Base-by-base conservation (phyloP, 2,888 invertebrate species). In the Hyposoter didymator region DNA sequence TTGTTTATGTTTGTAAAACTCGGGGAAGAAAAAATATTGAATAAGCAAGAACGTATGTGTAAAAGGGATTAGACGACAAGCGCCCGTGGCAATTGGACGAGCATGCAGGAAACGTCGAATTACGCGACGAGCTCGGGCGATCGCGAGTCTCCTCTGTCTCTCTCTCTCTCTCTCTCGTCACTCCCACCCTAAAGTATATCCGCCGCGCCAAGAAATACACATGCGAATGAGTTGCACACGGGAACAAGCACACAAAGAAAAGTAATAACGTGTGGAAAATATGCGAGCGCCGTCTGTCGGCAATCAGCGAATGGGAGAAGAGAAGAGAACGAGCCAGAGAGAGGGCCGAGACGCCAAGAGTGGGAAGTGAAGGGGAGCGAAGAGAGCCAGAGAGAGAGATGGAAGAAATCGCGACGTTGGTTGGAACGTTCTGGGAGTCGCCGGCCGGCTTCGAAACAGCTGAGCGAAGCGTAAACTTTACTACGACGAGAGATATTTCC, bases 371-470 rank as follows among this genome's bases (percentile, higher is more conserved):
- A 47, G 47, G 47, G 47, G 35, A 35, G 35, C 3, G 5, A 35
- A 28, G 28, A 28, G 6, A 8, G 67, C 64, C 39, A 69, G 64
- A 32, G 55, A 70, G 49, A 73, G 73, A 74, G 78, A 62, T 28
- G 73, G 69, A 84, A 69, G 78, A 73, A 87, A 83, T 84, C 62
- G 82, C 75, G 47, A 55, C 84, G 83, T 84, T 86, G 28, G 70
- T 70, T 66, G 49, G 14, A 70, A 49, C n/a, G 67, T 17, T 47
- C 67, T 39, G 64, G 64, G 66, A 47, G 72, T 70, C 79, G 72
- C 85, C 85, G 85, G 85, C 85, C 85, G 85, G 85, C 85, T 73
- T 82, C 76, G 66, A 85, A 80, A 85, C 85, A 85, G 85, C 85
- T 85, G 85, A 85, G 85, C 28, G 75, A 64, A 82, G 75, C 75